These are phyloP conservation scores for Cassiopea xamachana DNA, from an alignment of 30 jellyfish, hydroid and myxozoan species.

Conservation along the genomic window DNA sequence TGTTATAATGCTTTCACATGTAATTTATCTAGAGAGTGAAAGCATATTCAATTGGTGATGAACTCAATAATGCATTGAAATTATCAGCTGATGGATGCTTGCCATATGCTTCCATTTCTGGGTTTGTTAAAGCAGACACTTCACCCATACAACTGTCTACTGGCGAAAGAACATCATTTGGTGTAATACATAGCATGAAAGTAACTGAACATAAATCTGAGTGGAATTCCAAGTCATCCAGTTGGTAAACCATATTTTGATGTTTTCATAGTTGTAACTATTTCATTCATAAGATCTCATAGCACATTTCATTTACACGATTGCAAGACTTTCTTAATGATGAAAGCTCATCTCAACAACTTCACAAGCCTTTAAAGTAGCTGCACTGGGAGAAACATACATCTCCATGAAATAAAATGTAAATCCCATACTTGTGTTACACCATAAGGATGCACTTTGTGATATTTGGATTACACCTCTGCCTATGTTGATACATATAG, in stretches of 20 bases:
- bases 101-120: constrained; percentile 71
- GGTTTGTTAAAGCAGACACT: constrained; percentile 48
- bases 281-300: background rate
- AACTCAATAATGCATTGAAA: constrained; percentile 29
- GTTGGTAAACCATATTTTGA: constrained; percentile 37
- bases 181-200: constrained; percentile 49
- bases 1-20: background rate
- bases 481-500: no score
- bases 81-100: constrained; percentile 24
- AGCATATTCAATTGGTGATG: constrained; percentile 53
- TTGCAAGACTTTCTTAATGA: no score
- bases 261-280: background rate
- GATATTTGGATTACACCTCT: no score
- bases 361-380: no score
- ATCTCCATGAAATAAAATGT: no score
- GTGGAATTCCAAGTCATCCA: constrained; percentile 50
- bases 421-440: no score
- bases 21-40: constrained; percentile 34
- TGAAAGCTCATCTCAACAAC: no score
- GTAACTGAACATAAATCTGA: constrained; percentile 60
- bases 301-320: no score
- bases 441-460: no score
- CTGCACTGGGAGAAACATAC: no score
- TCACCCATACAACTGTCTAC: constrained; percentile 7
- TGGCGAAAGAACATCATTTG: constrained; percentile 15